A percentile compares a stretch with the other conserved stretches of the same genome.
Conservation (phyloP, 2,113 vertebrate genomes). For the Coracopsis vasa region DNA sequence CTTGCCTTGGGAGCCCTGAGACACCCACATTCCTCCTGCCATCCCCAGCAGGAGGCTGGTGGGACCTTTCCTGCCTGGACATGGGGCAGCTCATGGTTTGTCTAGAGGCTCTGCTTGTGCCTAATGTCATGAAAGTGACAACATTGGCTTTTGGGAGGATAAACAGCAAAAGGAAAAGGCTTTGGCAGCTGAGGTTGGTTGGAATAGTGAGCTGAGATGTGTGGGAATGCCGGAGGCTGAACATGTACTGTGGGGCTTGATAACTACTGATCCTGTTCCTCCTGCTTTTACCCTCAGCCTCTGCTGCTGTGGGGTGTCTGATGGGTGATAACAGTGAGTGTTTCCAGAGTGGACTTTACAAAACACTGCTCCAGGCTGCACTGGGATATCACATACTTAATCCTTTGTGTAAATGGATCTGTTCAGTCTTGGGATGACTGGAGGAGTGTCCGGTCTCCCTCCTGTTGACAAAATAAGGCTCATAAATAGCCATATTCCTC, state of each 20-base stretch:
- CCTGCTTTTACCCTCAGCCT: not conserved
- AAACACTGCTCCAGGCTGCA: not conserved
- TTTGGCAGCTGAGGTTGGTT: not conserved
- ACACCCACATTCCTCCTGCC: not conserved
- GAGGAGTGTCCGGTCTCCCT: not conserved
- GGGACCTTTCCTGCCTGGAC: not conserved
- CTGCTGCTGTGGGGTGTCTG: not conserved
- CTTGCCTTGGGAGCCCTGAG: not conserved
- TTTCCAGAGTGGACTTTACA: not conserved
- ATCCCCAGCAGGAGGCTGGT: not conserved
- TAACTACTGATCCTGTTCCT: not conserved
- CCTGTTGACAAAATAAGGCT: not conserved
- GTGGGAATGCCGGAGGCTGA: not conserved
- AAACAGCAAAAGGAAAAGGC: not conserved
- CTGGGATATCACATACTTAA: not conserved
- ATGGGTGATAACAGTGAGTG: not conserved
- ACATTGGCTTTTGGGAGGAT: not conserved
- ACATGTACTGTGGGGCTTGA: fast-evolving
- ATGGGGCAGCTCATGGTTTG: not conserved
- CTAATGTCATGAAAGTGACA: not conserved
- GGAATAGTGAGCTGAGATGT: fast-evolving
- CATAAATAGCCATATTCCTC: not conserved
- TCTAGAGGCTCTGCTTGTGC: not conserved
- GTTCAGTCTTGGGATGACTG: fast-evolving
- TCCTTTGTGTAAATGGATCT: not conserved